These are phyloP conservation scores for Acleris literana DNA, from an alignment of 2,888 invertebrate species.

Conservation along the genomic window DNA sequence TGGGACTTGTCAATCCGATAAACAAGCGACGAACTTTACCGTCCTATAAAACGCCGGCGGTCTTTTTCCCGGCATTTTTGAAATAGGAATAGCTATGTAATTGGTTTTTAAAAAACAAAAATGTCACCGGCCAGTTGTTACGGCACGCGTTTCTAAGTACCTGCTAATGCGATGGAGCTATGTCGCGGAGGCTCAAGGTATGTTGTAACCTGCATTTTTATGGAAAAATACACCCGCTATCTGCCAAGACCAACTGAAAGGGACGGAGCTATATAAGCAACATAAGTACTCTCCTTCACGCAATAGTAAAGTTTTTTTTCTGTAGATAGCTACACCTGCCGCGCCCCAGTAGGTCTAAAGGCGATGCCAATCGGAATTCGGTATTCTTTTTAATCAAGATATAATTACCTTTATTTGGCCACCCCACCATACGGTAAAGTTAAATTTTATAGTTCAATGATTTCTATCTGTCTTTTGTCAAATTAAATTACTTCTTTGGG, in stretches of 20 bases:
- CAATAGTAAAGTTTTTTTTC: constrained; percentile 19
- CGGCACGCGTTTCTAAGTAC: constrained; percentile 53
- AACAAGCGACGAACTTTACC: neutral
- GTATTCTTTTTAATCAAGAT: constrained; percentile 33
- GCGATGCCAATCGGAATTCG: constrained; percentile 53
- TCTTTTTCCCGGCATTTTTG: neutral
- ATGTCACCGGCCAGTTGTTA: constrained; percentile 20
- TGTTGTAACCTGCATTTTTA: constrained; percentile 59
- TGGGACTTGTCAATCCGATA: too few species aligned
- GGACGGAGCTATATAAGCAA: constrained; percentile 5
- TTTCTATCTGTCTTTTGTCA: too few species aligned
- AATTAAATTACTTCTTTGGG: too few species aligned
- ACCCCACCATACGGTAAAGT: constrained; percentile 47
- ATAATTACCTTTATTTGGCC: constrained; percentile 57
- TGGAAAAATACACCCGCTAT: constrained; percentile 41
- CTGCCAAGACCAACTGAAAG: neutral
- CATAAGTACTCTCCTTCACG: constrained; percentile 13
- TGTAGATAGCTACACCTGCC: constrained; percentile 59
- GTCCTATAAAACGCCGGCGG: neutral
- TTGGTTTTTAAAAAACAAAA: constrained; percentile 20
- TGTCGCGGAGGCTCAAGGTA: constrained; percentile 59
- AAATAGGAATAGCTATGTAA: constrained; percentile 10
- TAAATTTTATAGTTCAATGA: constrained; percentile 45
- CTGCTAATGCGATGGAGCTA: constrained; percentile 57
- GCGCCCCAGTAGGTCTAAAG: constrained; percentile 55